Percentiles rank a stretch among this genome's conserved stretches.
phyloP scores from a whole-genome alignment of 2,888 invertebrate species.

The Drosophila quinaria region DNA sequence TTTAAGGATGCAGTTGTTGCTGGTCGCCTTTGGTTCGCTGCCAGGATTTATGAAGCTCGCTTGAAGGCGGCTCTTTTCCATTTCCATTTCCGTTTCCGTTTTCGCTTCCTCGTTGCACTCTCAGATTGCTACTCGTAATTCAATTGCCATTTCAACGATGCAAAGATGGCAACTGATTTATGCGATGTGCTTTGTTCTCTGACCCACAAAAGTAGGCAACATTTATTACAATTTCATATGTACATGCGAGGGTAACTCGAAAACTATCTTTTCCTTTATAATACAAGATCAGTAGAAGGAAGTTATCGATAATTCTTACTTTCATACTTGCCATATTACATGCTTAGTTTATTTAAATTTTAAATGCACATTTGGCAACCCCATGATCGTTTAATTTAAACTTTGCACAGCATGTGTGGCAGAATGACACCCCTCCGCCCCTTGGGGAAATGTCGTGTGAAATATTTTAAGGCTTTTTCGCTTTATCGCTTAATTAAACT shows the following conservation, averaged over 20 bases:
- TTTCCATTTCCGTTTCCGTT: conserved; percentile 33
- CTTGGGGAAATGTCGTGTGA: not conserved
- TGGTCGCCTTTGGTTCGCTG: conserved; percentile 36
- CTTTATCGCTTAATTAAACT: conserved; percentile 69
- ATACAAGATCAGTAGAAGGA: no score
- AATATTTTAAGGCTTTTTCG: conserved; percentile 32
- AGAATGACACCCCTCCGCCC: not conserved
- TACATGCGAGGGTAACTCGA: conserved; percentile 7
- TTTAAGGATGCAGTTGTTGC: conserved; percentile 41
- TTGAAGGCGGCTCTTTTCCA: conserved; percentile 51
- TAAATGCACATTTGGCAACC: no score
- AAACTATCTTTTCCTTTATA: not conserved
- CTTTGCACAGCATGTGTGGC: conserved; percentile 10
- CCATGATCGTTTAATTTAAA: conserved; percentile 30
- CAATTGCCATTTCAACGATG: conserved; percentile 64
- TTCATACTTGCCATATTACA: no score
- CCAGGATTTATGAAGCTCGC: conserved; percentile 66
- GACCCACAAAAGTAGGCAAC: conserved; percentile 44
- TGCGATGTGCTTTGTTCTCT: conserved; percentile 30
- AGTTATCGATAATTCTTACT: no score
- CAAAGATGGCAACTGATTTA: conserved; percentile 59
- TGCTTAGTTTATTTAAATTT: no score
- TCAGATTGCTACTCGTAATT: conserved; percentile 73
- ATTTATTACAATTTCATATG: conserved; percentile 31
- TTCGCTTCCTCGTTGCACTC: conserved; percentile 34